Conservation (phyloP, 2,888 invertebrate genomes). For the Tipula vernalis region DNA sequence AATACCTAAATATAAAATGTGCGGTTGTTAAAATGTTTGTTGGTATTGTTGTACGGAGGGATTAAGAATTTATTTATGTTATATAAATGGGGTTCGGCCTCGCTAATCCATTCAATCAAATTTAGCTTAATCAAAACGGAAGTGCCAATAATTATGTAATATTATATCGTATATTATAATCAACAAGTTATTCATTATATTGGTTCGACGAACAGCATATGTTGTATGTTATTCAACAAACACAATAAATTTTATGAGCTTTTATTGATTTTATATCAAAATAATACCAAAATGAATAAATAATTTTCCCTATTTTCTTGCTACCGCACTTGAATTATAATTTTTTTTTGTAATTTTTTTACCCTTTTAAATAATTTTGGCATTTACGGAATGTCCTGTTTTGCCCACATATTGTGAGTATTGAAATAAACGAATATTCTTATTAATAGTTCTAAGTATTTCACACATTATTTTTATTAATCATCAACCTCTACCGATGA, state of each 20-base stretch:
- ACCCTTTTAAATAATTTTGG: background rate
- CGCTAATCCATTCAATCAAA: background rate
- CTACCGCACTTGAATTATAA: background rate
- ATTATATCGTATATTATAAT: background rate
- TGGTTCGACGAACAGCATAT: background rate
- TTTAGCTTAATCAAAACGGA: background rate
- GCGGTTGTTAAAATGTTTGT: background rate
- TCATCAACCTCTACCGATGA: background rate
- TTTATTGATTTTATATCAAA: background rate
- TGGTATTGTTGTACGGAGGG: background rate
- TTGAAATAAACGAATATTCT: background rate
- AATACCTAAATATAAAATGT: background rate
- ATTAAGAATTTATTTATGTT: background rate
- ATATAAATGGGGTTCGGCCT: background rate
- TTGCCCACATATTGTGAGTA: background rate
- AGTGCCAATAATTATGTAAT: background rate
- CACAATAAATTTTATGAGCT: background rate
- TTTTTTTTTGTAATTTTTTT: background rate
- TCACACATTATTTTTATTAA: background rate
- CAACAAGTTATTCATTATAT: background rate
- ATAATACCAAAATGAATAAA: background rate
- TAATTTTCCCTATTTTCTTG: background rate
- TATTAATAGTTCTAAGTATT: background rate
- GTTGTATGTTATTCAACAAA: background rate
- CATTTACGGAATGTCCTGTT: background rate